Evolutionary conservation across 2,888 invertebrate species (phyloP), one percentile per base, ranked within the genome.

Genomic region (Portevinia maculata): DNA sequence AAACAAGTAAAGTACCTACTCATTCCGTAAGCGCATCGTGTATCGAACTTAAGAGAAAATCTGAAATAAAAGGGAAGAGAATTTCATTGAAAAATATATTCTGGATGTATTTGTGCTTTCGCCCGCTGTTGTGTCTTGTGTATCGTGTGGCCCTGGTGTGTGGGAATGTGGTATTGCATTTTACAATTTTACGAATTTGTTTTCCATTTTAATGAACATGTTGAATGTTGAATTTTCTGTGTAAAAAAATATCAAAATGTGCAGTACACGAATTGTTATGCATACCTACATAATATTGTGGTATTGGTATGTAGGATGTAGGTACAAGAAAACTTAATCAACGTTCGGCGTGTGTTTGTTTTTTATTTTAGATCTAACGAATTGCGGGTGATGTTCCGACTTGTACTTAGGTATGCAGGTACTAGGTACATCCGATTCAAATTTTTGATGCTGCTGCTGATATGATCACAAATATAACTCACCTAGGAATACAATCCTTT

Each of bases 61-160:
- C 19, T 1, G 3, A n/a, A 11, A 17, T 19, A 19, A 39, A 17
- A 78, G 19, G 32, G n/a, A 15, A 55, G 52, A 64, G 81, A 67
- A 76, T 65, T 81, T 81, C 81, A 81, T 81, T 81, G 70, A 81
- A 79, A 64, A 79, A 79, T 62, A 55, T 52, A 55, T 55, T 37
- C 19, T 48, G 6, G 39, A 17, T 55, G 44, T 15, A 15, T 48
- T 32, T 34, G 28, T 30, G 24, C 17, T 8, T 39, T 52, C 13
- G n/a, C n/a, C n/a, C n/a, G n/a, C n/a, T n/a, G n/a, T n/a, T n/a
- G n/a, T 4, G 50, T 30, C 30, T 30, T 11, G 28, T 7, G 50
- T 19, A 15, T 28, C 34, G 8, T 30, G 19, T 52, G 32, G 24
- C 24, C 24, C 37, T 41, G n/a, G n/a, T n/a, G n/a, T n/a, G n/a